Evolutionary conservation across 2,113 vertebrate species (phyloP).

Genomic region (Globicephala melas): DNA sequence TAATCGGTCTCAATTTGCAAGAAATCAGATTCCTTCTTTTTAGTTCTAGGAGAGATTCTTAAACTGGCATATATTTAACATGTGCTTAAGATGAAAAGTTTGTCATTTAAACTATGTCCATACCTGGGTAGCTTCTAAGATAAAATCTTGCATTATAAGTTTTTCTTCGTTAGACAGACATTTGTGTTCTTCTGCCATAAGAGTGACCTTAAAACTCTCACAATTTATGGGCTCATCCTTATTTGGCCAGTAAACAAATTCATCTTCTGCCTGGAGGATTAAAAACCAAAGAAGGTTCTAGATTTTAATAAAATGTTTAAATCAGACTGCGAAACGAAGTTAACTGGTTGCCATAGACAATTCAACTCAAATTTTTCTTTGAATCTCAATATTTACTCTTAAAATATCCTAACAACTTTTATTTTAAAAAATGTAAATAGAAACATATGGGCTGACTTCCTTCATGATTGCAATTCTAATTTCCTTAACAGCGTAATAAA

Average conservation of each 20-base stretch:
- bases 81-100: neutral
- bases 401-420: neutral
- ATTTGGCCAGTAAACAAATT: constrained; percentile 90
- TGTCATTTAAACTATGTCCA: constrained; percentile 29
- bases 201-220: constrained; percentile 92
- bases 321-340: neutral
- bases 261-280: constrained; percentile 85
- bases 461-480: neutral
- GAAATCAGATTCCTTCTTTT: neutral
- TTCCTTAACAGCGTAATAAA: neutral
- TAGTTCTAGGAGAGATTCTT: neutral
- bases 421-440: neutral
- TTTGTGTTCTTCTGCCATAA: constrained; percentile 88
- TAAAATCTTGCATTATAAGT: constrained; percentile 92
- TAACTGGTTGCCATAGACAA: neutral
- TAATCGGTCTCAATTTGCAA: neutral
- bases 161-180: constrained; percentile 95
- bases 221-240: constrained; percentile 91
- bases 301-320: neutral
- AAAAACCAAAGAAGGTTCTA: neutral
- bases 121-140: constrained; percentile 95
- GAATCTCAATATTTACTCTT: neutral
- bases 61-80: neutral
- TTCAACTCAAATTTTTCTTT: constrained; percentile 21
- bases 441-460: neutral